Evolutionary conservation across 2,888 invertebrate genomes (phyloP).

Genomic region (Liposcelis brunnea): DNA sequence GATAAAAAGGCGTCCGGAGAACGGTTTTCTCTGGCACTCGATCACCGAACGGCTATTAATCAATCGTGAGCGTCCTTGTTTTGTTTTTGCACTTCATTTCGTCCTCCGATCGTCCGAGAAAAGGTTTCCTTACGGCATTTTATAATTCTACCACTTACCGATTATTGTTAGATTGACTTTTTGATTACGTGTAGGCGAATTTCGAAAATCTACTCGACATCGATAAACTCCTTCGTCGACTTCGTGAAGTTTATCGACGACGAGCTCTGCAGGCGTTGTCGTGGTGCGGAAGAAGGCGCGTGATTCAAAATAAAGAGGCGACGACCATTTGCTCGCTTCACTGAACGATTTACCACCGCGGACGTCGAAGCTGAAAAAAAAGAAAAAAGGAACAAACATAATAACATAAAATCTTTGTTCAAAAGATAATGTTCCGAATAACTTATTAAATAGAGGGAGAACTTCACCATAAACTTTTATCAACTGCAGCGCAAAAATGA

Average conservation of each 20-base stretch:
- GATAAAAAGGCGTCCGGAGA: no score
- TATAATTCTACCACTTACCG: no score
- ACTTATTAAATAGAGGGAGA: background rate
- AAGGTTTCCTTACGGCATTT: background rate
- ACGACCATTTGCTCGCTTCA: constrained; percentile 39
- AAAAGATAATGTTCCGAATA: background rate
- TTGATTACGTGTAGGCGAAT: constrained; percentile 33
- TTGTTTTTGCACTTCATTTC: background rate
- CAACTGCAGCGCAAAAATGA: no score
- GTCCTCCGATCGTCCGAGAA: background rate
- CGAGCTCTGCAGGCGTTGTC: constrained; percentile 38
- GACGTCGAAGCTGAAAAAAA: constrained; percentile 38
- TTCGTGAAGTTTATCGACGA: constrained; percentile 27
- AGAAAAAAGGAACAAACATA: no score
- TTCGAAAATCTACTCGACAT: constrained; percentile 34
- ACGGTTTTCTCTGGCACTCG: background rate
- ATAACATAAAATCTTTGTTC: background rate
- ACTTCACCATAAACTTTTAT: no score
- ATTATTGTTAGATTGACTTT: constrained; percentile 35
- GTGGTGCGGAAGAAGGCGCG: constrained; percentile 38
- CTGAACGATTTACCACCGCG: constrained; percentile 33
- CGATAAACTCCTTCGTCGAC: constrained; percentile 33
- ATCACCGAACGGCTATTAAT: constrained; percentile 3
- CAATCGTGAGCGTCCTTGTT: background rate
- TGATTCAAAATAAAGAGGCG: constrained; percentile 35